Evolutionary conservation across 2,888 invertebrate species (phyloP), one percentile per base, ranked within the genome.

Genomic region (Metallyticus violacea): DNA sequence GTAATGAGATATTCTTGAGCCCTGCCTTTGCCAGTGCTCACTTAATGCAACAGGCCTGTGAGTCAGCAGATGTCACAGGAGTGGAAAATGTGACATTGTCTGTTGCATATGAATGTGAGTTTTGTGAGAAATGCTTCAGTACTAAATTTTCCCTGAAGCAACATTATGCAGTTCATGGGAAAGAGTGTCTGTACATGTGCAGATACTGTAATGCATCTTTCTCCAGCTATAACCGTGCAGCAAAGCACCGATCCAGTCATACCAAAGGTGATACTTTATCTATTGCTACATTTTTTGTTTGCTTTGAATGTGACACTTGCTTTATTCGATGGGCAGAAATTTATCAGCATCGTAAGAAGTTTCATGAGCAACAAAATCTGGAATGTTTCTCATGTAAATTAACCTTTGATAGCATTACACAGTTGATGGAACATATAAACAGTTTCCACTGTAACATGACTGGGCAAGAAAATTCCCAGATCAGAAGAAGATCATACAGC

Each of bases 281-380:
- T 4, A 30, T 85, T 29, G 15, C 78, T n/a, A 85, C 7, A 78
- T 7, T 30, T n/a, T 85, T 78, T 79, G 85, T 85, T 7, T 85
- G 85, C 26, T 30, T 78, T 29, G 79, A 79, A n/a, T 85, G 85
- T 85, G 85, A 85, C n/a, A 29, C 29, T 22, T 78, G 78, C n/a
- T 85, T 78, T 30, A 22, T 30, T n/a, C 62, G 78, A 7, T 78
- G 78, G 78, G 22, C 28, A 25, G 22, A 30, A 28, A 7, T 85
- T 9, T 78, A 27, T 28, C 15, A 85, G 1, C 85, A 85, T 79
- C 6, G 29, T 26, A 77, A 30, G n/a, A 30, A 27, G 9, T 81
- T 6, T 3, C 85, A 85, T 25, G 29, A 85, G 4, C 9, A 85
- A 6, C 28, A 26, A 30, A 22, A n/a, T 81, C 2, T n/a, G 7